These are phyloP conservation scores for Emydoidea blandingii DNA, from an alignment of 2,797 vertebrate species.

Conservation along the genomic window DNA sequence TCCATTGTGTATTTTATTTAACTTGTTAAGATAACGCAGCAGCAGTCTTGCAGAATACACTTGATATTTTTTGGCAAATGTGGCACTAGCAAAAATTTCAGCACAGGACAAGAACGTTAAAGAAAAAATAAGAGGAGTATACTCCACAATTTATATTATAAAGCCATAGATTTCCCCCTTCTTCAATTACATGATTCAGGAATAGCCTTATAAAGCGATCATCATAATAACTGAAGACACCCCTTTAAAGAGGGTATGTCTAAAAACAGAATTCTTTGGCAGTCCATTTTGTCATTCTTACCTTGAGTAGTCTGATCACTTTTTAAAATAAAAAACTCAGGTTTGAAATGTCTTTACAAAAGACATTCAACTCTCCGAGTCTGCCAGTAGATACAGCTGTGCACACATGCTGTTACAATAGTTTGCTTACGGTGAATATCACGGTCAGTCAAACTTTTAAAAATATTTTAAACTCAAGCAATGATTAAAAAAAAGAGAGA, in stretches of 20 bases:
- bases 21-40: neutral
- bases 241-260: neutral
- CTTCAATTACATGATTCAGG: neutral
- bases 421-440: neutral
- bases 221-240: neutral
- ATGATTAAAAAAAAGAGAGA: neutral
- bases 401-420: neutral
- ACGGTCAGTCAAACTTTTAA: neutral
- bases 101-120: neutral
- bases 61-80: neutral
- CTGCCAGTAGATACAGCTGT: neutral
- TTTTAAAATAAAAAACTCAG: neutral
- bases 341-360: neutral
- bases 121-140: neutral
- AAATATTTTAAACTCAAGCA: neutral
- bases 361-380: neutral
- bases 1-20: neutral
- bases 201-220: neutral
- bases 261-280: neutral
- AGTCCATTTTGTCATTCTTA: neutral
- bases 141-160: neutral
- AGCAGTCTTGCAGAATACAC: neutral
- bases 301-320: neutral
- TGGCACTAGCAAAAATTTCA: neutral
- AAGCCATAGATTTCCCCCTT: neutral